phyloP scores from a whole-genome alignment of 2,797 vertebrate genomes.

The Prionace glauca region DNA sequence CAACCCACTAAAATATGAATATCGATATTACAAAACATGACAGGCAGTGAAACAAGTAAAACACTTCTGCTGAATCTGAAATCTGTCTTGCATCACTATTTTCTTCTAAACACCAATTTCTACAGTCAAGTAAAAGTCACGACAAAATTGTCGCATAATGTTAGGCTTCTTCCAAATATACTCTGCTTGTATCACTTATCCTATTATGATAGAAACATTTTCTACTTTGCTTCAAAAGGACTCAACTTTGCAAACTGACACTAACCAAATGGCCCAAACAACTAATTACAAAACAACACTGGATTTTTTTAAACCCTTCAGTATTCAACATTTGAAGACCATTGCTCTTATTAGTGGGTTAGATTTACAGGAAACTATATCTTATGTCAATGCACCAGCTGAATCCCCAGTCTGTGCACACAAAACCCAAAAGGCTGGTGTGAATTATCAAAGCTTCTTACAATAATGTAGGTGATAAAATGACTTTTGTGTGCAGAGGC shows the following conservation, averaged over 20 bases:
- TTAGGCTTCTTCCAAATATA: not conserved
- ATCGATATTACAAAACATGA: not conserved
- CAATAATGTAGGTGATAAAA: conserved; percentile 5
- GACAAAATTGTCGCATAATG: not conserved
- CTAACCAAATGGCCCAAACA: not conserved
- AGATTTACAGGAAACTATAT: not conserved
- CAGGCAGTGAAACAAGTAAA: not conserved
- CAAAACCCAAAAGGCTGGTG: not conserved
- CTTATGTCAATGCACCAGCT: not conserved
- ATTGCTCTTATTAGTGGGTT: not conserved
- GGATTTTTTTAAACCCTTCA: not conserved
- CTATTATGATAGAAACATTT: not conserved
- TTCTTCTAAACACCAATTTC: not conserved
- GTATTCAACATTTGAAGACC: not conserved
- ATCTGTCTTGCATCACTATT: not conserved
- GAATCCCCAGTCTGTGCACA: not conserved
- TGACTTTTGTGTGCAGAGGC: not conserved
- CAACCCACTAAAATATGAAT: not conserved
- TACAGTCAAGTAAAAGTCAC: not conserved
- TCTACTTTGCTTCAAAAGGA: not conserved
- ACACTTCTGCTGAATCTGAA: not conserved
- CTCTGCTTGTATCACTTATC: not conserved
- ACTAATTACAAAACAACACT: not conserved
- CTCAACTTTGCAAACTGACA: not conserved
- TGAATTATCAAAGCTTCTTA: not conserved